Base-by-base conservation (phyloP, 1,140 invertebrate genomes). In the Lordiphosa clarofinis region DNA sequence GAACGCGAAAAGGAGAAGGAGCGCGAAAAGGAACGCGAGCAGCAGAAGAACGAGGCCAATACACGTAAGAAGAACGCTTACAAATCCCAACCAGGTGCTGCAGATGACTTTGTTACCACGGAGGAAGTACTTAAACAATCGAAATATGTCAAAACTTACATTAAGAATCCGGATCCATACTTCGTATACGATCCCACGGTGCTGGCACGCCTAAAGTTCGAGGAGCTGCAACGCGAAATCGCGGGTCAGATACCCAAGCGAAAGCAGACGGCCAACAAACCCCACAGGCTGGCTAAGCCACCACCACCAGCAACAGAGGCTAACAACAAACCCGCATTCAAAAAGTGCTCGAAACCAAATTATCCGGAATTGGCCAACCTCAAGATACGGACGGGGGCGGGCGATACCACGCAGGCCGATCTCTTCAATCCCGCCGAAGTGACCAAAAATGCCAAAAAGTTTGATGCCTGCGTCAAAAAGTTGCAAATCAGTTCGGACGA, bases 71-170 rank as follows among this genome's bases (percentile, higher is more conserved):
- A 52, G 31, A 74, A 58, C 42, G 19, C 37, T 4, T 5, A 31
- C 31, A 28, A 48, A 54, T 46, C 5, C 35, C 4, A 54, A 52
- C 3, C 5, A 13, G 4, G 31, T n/a, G 5, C 4, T 15, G 35
- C 55, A 0, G 86, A 87, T 33, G 88, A 89, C 1, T 89, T 68
- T 50, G 58, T 89, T 21, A 89, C 88, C 44, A 89, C 84, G 15
- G 88, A 89, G 58, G 88, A 89, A 44, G 88, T 89, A 15, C 75
- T 89, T 9, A 89, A 87, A 13, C 86, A 89, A 44, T 89, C 88
- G 21, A 89, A 89, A 59, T 89, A 88, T 67, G 88, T 89, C 10
- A 89, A 87, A 44, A 89, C 88, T 0, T 89, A 89, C 38, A 87
- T 89, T 5, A 89, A 89, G 53, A 88, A 89, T 60, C 88, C 88